Base-by-base conservation (phyloP, 2,888 invertebrate species). In the Podotricha telesiphe region DNA sequence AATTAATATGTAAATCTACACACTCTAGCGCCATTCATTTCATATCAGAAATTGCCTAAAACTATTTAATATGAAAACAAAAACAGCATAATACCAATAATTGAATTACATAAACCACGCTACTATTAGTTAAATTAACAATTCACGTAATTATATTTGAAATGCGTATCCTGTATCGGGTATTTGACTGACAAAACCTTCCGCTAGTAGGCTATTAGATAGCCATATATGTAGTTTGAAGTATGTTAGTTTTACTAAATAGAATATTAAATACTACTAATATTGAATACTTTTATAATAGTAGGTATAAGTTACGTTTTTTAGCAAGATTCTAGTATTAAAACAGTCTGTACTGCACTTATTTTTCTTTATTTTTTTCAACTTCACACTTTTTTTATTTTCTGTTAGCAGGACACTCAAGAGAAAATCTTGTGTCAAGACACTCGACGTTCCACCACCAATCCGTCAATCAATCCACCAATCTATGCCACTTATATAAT, bases 181-280 rank as follows among this genome's bases (percentile, higher is more conserved):
- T 7, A 40, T 58, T 11, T 22, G 50, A 56, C 58, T 66, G 65
- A 66, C 65, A 17, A 66, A 66, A 22, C 22, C 65, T 47, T 66
- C 65, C 58, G 65, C 40, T 58, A n/a, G 11, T 20, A 10, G 58
- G 11, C 17, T 11, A 37, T 55, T 55, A 55, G 17, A 37, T 58
- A 20, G 40, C 58, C 42, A 42, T 58, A n/a, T 58, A 58, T 42
- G 42, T 22, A 42, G 2, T 22, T 55, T 34, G 37, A 11, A 17
- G 34, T 11, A 55, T 17, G 17, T 55, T 34, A 2, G 17, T 34
- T 34, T 55, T 17, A 17, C 17, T 55, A 10, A 17, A 34, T 34
- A 34, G 0, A 28, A 51, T 28, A 55, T 55, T 34, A 17, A 34
- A 8, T 53, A n/a, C n/a, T n/a, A n/a, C n/a, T n/a, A n/a, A n/a